phyloP scores from a whole-genome alignment of 2,888 invertebrate species.

The Eucera pruinosa region DNA sequence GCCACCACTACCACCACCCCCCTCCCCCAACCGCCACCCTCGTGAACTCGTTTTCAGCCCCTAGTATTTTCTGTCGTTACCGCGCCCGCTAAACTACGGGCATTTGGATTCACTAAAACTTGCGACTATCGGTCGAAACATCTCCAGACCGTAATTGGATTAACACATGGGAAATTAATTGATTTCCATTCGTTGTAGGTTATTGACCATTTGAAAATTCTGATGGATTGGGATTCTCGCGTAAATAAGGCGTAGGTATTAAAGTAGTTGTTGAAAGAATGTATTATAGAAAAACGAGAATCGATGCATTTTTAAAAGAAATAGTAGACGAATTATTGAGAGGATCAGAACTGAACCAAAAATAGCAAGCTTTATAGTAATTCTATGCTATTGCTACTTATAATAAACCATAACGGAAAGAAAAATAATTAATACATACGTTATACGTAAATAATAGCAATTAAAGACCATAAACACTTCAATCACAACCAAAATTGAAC shows the following conservation, averaged over 20 bases:
- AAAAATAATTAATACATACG: no score
- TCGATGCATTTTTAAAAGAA: not conserved
- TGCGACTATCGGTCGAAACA: constrained; percentile 8
- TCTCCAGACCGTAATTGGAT: constrained; percentile 10
- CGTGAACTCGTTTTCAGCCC: constrained; percentile 44
- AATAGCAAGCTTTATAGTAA: no score
- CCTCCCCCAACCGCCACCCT: not conserved
- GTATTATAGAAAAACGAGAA: not conserved
- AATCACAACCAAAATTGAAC: no score
- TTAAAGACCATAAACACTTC: no score
- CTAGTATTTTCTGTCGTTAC: constrained; percentile 37
- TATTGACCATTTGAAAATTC: not conserved
- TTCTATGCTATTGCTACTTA: no score
- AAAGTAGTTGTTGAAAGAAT: no score
- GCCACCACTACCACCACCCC: constrained; percentile 34
- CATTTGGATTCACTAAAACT: constrained; percentile 38
- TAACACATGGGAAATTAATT: not conserved
- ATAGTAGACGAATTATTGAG: no score
- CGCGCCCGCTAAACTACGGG: constrained; percentile 34
- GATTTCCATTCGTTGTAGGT: not conserved
- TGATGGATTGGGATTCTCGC: no score
- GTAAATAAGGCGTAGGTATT: no score
- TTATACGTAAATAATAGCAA: no score
- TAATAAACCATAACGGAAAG: no score
- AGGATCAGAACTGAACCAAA: no score